These are phyloP conservation scores for Podiceps cristatus DNA, from an alignment of 2,113 vertebrate species.

Conservation along the genomic window DNA sequence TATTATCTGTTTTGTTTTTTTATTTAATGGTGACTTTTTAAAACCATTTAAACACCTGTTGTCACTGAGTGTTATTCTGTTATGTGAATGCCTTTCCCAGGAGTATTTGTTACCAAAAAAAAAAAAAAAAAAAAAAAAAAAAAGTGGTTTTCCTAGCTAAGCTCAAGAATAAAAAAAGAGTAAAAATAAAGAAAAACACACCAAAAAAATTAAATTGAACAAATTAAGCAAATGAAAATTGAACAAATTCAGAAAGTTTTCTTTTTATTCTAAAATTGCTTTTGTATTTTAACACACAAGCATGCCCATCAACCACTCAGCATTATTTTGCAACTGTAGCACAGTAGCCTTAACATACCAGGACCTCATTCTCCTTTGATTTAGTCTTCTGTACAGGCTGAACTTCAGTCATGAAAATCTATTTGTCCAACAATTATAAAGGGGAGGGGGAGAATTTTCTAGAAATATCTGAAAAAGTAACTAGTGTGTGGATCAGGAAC, in stretches of 20 bases:
- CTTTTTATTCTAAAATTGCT: not conserved
- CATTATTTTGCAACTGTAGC: not conserved
- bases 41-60: not conserved
- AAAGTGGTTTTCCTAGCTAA: too few species aligned
- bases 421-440: not conserved
- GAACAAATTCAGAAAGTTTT: not conserved
- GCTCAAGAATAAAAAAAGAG: too few species aligned
- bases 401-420: not conserved
- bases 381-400: not conserved
- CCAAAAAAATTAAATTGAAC: not conserved
- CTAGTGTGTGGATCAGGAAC: not conserved
- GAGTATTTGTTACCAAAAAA: not conserved
- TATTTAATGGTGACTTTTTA: not conserved
- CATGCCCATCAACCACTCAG: not conserved
- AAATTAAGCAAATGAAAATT: not conserved
- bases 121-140: too few species aligned
- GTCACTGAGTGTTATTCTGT: not conserved
- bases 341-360: not conserved
- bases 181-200: not conserved
- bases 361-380: not conserved
- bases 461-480: not conserved
- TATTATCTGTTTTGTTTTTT: not conserved
- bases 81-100: not conserved
- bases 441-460: not conserved
- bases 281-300: not conserved